Evolutionary conservation across 2,797 vertebrate species (phyloP), one percentile per base, ranked within the genome.

Genomic region (Chromis chromis): DNA sequence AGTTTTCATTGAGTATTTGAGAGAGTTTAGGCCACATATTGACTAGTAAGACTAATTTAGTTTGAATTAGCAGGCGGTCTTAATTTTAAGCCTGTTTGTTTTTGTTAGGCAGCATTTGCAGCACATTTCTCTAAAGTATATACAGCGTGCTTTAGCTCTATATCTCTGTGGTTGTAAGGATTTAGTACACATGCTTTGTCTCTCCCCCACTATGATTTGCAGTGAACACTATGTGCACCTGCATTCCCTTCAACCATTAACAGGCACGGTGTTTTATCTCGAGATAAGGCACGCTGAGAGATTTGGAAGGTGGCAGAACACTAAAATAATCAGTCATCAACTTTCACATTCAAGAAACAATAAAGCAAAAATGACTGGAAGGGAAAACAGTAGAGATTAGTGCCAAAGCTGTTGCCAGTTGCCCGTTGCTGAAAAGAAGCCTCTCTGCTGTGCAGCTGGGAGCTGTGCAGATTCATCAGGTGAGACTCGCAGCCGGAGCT

Each of bases 291-390:
- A 28, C 40, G 84, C 84, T 81, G 80, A 91, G 88, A 88, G 89
- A 91, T 88, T 84, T 90, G 79, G 62, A 81, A 84, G 81, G 82
- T 83, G 78, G 77, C 68, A 87, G 66, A 72, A 76, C 72, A 64
- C 65, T 79, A 67, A 87, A 88, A 86, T 78, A 84, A 86, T 91
- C 87, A 84, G 82, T 89, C 87, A 87, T 89, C 90, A 86, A 77
- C 87, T 86, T 83, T 84, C 76, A 80, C 86, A 86, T 83, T 88
- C 73, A 69, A 87, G 76, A 86, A 86, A 83, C 77, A 85, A 82
- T 85, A 83, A 84, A 89, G 60, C 46, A 10, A 88, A 33, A 88
- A 90, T 64, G 75, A 87, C 56, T 85, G 65, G 82, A 65, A 61
- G 82, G 71, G 73, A 90, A 92, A 90, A 87, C 79, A 81, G 60